These are phyloP conservation scores for Oligia latruncula DNA, from an alignment of 2,888 invertebrate species.

Conservation along the genomic window DNA sequence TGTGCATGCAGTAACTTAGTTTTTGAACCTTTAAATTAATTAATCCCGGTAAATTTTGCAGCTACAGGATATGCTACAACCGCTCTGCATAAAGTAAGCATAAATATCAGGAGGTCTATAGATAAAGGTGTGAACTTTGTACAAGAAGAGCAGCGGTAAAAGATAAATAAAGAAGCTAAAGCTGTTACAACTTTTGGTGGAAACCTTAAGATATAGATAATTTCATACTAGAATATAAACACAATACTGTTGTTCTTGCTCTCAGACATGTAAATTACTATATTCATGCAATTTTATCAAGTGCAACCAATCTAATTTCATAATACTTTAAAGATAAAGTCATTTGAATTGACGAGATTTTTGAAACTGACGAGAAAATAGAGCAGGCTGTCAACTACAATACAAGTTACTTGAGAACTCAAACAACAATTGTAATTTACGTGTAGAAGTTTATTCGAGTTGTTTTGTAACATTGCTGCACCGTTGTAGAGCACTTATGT, in stretches of 20 bases:
- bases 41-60: slow-evolving; percentile 76
- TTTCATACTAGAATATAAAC: neutral
- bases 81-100: slow-evolving; percentile 82
- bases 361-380: slow-evolving; percentile 34
- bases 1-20: slow-evolving; percentile 67
- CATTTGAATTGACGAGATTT: too few species aligned
- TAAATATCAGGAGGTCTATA: slow-evolving; percentile 81
- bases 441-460: slow-evolving; percentile 27
- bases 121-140: slow-evolving; percentile 68
- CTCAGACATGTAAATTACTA: slow-evolving; percentile 23
- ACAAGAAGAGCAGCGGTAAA: slow-evolving; percentile 37
- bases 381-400: slow-evolving; percentile 43
- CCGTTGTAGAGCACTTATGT: neutral
- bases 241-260: neutral
- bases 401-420: slow-evolving; percentile 43
- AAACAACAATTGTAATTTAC: slow-evolving; percentile 44
- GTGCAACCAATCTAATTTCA: slow-evolving; percentile 17
- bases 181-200: neutral
- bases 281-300: slow-evolving; percentile 21
- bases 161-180: neutral
- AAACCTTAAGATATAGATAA: neutral
- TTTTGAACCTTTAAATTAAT: slow-evolving; percentile 83
- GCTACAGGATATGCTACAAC: slow-evolving; percentile 77
- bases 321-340: slow-evolving; percentile 48
- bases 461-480: slow-evolving; percentile 26